These are phyloP conservation scores for Aspidiotus destructor DNA, from an alignment of 2,888 invertebrate species.

Conservation along the genomic window DNA sequence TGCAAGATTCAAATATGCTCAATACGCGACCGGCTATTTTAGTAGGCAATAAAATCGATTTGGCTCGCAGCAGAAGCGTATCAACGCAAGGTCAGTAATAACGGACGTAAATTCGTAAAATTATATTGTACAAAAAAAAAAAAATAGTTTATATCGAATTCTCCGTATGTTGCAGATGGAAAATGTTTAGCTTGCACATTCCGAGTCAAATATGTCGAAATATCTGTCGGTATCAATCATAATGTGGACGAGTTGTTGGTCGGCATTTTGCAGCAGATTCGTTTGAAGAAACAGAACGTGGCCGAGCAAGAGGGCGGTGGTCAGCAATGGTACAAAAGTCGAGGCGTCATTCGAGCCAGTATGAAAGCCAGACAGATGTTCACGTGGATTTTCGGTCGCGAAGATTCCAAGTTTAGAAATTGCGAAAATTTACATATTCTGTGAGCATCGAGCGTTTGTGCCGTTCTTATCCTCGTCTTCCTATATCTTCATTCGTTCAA, in stretches of 20 bases:
- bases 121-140: too few species aligned
- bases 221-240: conserved; percentile 93
- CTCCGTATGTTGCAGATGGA: conserved; percentile 58
- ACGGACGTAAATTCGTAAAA: not conserved
- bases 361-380: conserved; percentile 86
- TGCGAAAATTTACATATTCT: conserved; percentile 81
- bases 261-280: conserved; percentile 82
- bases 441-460: conserved; percentile 43
- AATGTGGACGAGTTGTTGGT: conserved; percentile 92
- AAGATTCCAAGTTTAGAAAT: conserved; percentile 83
- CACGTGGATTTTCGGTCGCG: conserved; percentile 79
- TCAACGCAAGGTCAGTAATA: conserved; percentile 68
- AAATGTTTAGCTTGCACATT: conserved; percentile 84
- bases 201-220: conserved; percentile 87
- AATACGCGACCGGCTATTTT: conserved; percentile 70
- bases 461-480: not conserved
- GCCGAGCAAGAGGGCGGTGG: conserved; percentile 13
- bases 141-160: not conserved
- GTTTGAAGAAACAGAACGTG: conserved; percentile 54
- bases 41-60: conserved; percentile 87
- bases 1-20: conserved; percentile 69
- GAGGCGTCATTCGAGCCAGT: conserved; percentile 73
- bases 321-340: conserved; percentile 57
- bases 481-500: too few species aligned
- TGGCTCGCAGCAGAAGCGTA: conserved; percentile 79